Evolutionary conservation across 2,797 vertebrate species (phyloP).

Genomic region (Notoglanidium macrostoma): DNA sequence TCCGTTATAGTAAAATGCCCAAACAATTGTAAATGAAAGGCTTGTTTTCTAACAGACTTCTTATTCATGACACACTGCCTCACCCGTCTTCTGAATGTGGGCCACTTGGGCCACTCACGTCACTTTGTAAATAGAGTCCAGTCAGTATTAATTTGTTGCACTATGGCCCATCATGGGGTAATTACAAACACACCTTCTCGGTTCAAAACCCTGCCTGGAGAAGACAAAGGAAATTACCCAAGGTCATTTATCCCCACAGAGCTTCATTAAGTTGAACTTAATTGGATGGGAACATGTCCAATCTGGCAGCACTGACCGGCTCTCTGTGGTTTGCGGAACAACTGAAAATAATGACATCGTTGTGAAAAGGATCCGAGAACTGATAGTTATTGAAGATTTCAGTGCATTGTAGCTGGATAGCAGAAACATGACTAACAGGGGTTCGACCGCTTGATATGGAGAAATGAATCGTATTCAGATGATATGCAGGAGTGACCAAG

Average conservation of each 20-base stretch:
- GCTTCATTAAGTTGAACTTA: constrained; percentile 41
- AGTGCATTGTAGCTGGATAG: background rate
- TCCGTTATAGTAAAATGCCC: background rate
- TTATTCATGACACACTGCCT: constrained; percentile 14
- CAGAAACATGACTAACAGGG: constrained; percentile 1
- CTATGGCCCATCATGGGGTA: constrained; percentile 8
- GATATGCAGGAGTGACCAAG: background rate
- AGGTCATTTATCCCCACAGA: constrained; percentile 44
- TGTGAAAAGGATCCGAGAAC: constrained; percentile 2
- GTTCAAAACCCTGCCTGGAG: constrained; percentile 26
- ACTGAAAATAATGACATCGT: constrained; percentile 13
- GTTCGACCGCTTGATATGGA: background rate
- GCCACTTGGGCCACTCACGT: constrained; percentile 10
- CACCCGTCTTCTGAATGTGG: constrained; percentile 5
- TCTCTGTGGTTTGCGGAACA: constrained; percentile 14
- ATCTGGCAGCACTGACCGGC: constrained; percentile 19
- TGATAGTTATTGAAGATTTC: background rate
- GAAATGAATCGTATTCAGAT: background rate
- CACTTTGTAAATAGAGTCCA: constrained; percentile 26
- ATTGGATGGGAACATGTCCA: constrained; percentile 45
- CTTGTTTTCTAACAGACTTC: constrained; percentile 14
- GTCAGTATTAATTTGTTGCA: constrained; percentile 27
- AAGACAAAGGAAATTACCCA: constrained; percentile 39
- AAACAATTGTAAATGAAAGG: constrained; percentile 14
- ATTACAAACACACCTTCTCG: constrained; percentile 32